Evolutionary conservation across 92 coral and sea anemone species (phyloP), one percentile per base, ranked within the genome.

Genomic region (Epizoanthus stellaris): DNA sequence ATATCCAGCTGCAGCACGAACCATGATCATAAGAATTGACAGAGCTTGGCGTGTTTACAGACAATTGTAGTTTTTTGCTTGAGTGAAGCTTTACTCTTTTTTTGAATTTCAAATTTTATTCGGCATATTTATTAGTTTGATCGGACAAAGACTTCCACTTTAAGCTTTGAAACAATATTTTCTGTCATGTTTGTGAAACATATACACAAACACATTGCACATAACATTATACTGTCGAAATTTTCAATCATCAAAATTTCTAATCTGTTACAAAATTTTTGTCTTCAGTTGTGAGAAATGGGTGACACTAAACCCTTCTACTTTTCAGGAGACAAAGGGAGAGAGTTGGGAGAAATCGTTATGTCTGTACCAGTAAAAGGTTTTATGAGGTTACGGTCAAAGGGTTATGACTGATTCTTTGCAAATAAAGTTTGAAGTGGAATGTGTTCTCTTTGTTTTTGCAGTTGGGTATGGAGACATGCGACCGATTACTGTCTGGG

Each of bases 401-500:
- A 38, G 73, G 11, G 42, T 38, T 68, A 34, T 0, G 15, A 36
- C 73, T 34, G 6, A 14, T 11, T 68, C 42, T 38, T 38, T 34
- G 16, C 15, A 10, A 67, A 3, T 14, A 4, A 68, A 68, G 6
- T 56, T 56, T 75, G 11, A 25, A 54, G 21, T 15, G 2, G 38
- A 16, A 2, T 49, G 8, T 19, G 52, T 74, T 17, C 1, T 11
- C 30, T 30, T 76, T 76, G n/a, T 16, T 76, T 76, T 77, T 79
- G 40, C 71, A 79, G 99, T 97, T 14, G 99, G 99, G 34, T 97
- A 97, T 71, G 99, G 99, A 42, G 99, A 97, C 85, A 97, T 97
- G 99, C 84, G 94, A 68, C 99, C 99, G 21, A 95, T 89, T 16
- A 97, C 99, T 7, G 93, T 97, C 9, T 97, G 99, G 99, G 99